Base-by-base conservation (phyloP, 2,888 invertebrate species). In the Brenthis hecate region DNA sequence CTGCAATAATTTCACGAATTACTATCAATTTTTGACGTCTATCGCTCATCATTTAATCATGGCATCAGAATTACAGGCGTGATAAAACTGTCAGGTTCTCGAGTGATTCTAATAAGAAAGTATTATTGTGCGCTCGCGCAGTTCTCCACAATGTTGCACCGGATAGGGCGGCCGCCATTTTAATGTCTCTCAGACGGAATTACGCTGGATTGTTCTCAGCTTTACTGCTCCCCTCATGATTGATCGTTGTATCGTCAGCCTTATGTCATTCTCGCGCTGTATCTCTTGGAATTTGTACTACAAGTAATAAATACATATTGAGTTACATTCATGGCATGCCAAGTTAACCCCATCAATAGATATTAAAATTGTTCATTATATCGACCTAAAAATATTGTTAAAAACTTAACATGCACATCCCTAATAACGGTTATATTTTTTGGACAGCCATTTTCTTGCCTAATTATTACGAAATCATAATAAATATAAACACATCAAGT, bases 181-280 rank as follows among this genome's bases (percentile, higher is more conserved):
- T 92, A 92, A 92, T 92, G 92, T 92, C 91, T 85, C 86, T 89
- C 89, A 83, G 89, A 88, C 91, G 92, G 92, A 92, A 92, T 92
- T 92, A 92, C 92, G 91, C 92, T 86, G 92, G 91, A 92, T 92
- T 92, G 92, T 92, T 92, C 92, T 91, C 91, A 83, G 82, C 82
- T 92, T 92, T 92, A 92, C 87, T 89, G 89, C 91, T 84, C 86
- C 85, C 85, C 82, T 83, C 86, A 81, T 92, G 92, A 92, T 92
- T 92, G 92, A 92, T 92, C 89, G 92, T 91, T 86, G 91, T 91
- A 91, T 91, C 91, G 85, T 86, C 89, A 78, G 85, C 87, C 91
- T 90, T 90, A 90, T 91, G 91, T 91, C 91, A 92, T 90, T 91
- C 85, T 85, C 87, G 88, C 86, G 81, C 89, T 83, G 81, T 88